Evolutionary conservation across 2,797 vertebrate species (phyloP), one percentile per base, ranked within the genome.

Genomic region (Sebastes dallii): DNA sequence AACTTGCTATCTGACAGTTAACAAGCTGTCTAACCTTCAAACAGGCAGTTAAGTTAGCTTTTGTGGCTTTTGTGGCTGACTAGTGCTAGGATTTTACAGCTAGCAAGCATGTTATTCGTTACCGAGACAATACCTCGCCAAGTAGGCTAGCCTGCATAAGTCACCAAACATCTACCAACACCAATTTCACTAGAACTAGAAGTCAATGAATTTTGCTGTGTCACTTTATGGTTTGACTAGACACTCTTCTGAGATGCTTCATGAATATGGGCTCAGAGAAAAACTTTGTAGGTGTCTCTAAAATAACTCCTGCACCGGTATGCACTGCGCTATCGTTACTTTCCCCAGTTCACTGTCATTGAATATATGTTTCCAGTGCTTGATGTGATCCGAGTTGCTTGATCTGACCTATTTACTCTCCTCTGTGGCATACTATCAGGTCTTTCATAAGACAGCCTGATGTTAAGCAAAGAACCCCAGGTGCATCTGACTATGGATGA

Each of bases 401-500:
- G 52, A 74, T 50, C 20, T 30, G 8, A 27, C 75, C 77, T 70
- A 22, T 22, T 22, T 27, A 14, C 65, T 70, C 29, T 76, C 14
- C 70, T 66, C 42, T 76, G 54, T 66, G 52, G 29, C 25, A 18
- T 12, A 12, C 54, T 27, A 46, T 68, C 56, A 58, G 13, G 11
- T 11, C n/a, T 70, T 73, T 70, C 9, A 36, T 52, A 68, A 54
- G 56, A 69, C 59, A 58, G 3, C 18, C 54, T 50, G 18, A 58
- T 42, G 64, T 73, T 6, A 32, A 70, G 75, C 70, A 78, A 54
- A 67, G 66, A 78, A 62, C 25, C 71, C 58, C 62, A 83, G 62
- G 74, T 78, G 72, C 29, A 54, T 42, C 27, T 69, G 75, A 76
- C 73, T 71, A 36, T 30, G 54, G 82, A 88, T 88, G 66, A 88